Evolutionary conservation across 1,140 invertebrate species (phyloP), one percentile per base, ranked within the genome.

Genomic region (Himalopsyche phryganea): DNA sequence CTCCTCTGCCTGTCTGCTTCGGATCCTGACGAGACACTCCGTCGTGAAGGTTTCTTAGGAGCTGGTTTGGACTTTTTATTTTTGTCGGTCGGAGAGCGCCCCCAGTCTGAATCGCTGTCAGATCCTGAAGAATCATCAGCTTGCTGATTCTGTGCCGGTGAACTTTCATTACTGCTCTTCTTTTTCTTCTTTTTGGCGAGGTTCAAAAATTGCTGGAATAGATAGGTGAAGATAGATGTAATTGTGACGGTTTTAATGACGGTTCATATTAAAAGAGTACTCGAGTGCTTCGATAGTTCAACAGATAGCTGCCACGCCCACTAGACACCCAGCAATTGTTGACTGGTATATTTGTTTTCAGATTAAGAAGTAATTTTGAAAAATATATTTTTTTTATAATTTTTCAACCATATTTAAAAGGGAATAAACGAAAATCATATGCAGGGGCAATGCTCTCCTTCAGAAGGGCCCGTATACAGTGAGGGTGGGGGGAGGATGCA

Each of bases 131-230:
- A 47, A 17, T 55, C 53, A 11, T 23, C 33, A 49, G 69, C 76
- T 11, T 66, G 62, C 56, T 64, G 74, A 35, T 49, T 69, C 18
- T 35, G 33, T 4, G n/a, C 11, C 2, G 51, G 51, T 40, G 71
- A 77, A 9, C 57, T 66, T 61, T 68, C 70, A 56, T 67, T 72
- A 9, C 45, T 19, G 0, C 65, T 68, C 0, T 73, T 66, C 69
- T 83, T 83, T 67, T 90, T 90, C 66, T 91, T 90, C 71, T 94
- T 93, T 70, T 94, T 94, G 0, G 91, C 87, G 49, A 95, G 73
- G 18, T 89, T 89, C 65, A 94, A 71, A 60, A 95, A 85, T 78
- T 94, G 92, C 92, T 96, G 69, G 5, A 81, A 81, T 13, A 45
- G 13, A 45, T 17, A 15, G 9, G 18, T 5, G 9, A 28, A 28